A percentile compares a stretch with the other conserved stretches of the same genome.
phyloP scores from a whole-genome alignment of 2,113 vertebrate genomes.

The Thalassarche chlororhynchos region DNA sequence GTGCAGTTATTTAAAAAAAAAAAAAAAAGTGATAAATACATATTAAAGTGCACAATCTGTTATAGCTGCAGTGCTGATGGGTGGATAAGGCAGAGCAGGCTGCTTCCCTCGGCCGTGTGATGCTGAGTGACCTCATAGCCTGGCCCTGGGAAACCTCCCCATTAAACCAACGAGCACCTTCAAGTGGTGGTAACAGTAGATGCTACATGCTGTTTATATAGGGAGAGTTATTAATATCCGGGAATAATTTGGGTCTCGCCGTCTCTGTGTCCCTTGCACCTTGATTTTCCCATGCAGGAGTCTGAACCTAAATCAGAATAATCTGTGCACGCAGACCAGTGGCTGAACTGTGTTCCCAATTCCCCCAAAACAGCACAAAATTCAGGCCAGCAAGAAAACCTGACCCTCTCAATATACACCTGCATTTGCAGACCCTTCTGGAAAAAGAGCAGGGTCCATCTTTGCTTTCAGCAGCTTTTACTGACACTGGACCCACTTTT shows the following conservation, averaged over 20 bases:
- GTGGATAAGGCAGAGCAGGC: background rate
- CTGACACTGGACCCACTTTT: background rate
- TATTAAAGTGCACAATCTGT: background rate
- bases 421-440: background rate
- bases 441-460: too few species aligned
- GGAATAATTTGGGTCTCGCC: background rate
- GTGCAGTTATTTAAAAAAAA: background rate
- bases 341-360: background rate
- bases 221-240: background rate
- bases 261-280: background rate
- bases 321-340: background rate
- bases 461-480: background rate
- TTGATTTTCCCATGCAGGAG: background rate
- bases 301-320: background rate
- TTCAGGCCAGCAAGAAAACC: background rate
- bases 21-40: background rate
- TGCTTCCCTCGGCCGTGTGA: rapidly evolving
- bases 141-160: background rate
- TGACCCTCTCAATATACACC: background rate
- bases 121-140: background rate
- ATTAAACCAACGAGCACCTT: background rate
- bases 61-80: background rate
- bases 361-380: background rate
- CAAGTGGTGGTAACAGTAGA: background rate
- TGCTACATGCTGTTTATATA: background rate